Evolutionary conservation across 1,140 invertebrate species (phyloP).

Genomic region (Calycopis cecrops): DNA sequence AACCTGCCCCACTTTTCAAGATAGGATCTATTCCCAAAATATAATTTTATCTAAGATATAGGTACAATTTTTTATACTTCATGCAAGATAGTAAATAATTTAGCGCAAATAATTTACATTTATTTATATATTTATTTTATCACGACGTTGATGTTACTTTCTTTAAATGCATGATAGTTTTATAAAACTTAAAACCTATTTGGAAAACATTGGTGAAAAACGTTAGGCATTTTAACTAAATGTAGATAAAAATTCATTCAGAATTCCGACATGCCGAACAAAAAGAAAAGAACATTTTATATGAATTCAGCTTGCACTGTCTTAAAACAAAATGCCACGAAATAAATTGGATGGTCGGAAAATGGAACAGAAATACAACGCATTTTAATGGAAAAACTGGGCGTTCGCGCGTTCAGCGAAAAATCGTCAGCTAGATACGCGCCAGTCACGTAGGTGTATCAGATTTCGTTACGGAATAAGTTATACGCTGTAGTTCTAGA

Average conservation of each 20-base stretch:
- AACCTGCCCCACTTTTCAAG: no score
- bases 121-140: no score
- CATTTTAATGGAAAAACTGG: slow-evolving; percentile 16
- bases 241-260: slow-evolving; percentile 12
- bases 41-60: no score
- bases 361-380: slow-evolving; percentile 19
- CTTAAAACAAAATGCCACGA: slow-evolving; percentile 11
- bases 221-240: slow-evolving; percentile 4
- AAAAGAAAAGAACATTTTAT: slow-evolving; percentile 7
- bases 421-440: slow-evolving; percentile 11
- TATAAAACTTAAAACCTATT: no score
- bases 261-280: slow-evolving; percentile 10
- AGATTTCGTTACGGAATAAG: slow-evolving; percentile 10
- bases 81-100: no score
- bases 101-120: no score
- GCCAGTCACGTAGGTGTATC: slow-evolving; percentile 9
- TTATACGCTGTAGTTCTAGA: slow-evolving; percentile 1
- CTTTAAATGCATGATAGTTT: no score
- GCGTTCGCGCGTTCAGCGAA: slow-evolving; percentile 11
- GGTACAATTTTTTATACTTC: no score
- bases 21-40: no score
- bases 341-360: slow-evolving; percentile 22
- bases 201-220: neutral
- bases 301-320: slow-evolving; percentile 11
- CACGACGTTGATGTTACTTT: no score